Evolutionary conservation across 2,113 vertebrate species (phyloP).

Genomic region (western clawed frog (Xenopus tropicalis)): UCB_Xtro_10.0 CM004445.2:27689501-27690000

Average conservation of each 20-base stretch:
- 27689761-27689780: slow-evolving; percentile 48
- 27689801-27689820: slow-evolving; percentile 41
- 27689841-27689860: slow-evolving; percentile 24
- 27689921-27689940: neutral
- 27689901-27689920: slow-evolving; percentile 12
- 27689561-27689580: slow-evolving; percentile 23
- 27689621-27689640: slow-evolving; percentile 48
- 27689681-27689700: neutral
- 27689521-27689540: slow-evolving; percentile 19
- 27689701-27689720: slow-evolving; percentile 41
- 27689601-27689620: slow-evolving; percentile 16
- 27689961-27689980: neutral
- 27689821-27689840: slow-evolving; percentile 39
- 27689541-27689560: slow-evolving; percentile 24
- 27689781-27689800: slow-evolving; percentile 53
- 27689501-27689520: slow-evolving; percentile 21
- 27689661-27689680: slow-evolving; percentile 24
- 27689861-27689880: slow-evolving; percentile 18
- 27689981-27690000: neutral
- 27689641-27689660: slow-evolving; percentile 50
- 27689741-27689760: slow-evolving; percentile 25
- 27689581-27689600: slow-evolving; percentile 13
- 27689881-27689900: slow-evolving; percentile 7
- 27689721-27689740: slow-evolving; percentile 27
- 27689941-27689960: neutral